Evolutionary conservation across 2,113 vertebrate species (phyloP), one percentile per base, ranked within the genome.

Genomic region (Callopanchax toddi): DNA sequence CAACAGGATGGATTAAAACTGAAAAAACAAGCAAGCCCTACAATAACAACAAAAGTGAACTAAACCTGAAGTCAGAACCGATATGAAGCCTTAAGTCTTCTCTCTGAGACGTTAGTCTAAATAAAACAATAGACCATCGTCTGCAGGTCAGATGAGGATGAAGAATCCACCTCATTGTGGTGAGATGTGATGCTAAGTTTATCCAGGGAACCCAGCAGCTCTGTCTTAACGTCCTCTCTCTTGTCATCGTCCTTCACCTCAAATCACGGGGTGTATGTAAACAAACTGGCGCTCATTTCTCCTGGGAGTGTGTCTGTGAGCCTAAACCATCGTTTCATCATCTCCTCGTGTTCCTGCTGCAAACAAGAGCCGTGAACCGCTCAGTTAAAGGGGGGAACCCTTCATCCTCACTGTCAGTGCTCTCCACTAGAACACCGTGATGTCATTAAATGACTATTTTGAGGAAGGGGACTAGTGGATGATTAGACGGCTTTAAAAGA

Each of bases 251-350:
- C 46, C 15, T 36, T 77, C 60, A 45, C 72, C 67, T 71, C 79
- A 84, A 87, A 85, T 71, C 56, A 76, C 16, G 26, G 68, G 51
- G 44, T 68, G 44, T 55, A 60, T 23, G 56, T 60, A 78, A 76
- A 84, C 71, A 83, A 59, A 65, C 53, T 5, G 72, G 11, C 62
- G 74, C 71, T 76, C 29, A 50, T 67, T 72, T 75, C 37, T 58
- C 70, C 52, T 12, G 42, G 79, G 45, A 67, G 78, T 67, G 64
- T 65, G 73, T 59, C 60, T 64, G 60, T 51, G 67, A 79, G 57
- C 58, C 58, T 58, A 36, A 60, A 58, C 67, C 49, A 55, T 49
- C 56, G 74, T 77, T 50, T 82, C 60, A 69, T 76, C 61, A 18
- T 81, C 50, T 67, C 60, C 57, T 76, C 39, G 3, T 37, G 56